Base-by-base conservation (phyloP, 2,888 invertebrate genomes). In the Tetranychus truncatus region DNA sequence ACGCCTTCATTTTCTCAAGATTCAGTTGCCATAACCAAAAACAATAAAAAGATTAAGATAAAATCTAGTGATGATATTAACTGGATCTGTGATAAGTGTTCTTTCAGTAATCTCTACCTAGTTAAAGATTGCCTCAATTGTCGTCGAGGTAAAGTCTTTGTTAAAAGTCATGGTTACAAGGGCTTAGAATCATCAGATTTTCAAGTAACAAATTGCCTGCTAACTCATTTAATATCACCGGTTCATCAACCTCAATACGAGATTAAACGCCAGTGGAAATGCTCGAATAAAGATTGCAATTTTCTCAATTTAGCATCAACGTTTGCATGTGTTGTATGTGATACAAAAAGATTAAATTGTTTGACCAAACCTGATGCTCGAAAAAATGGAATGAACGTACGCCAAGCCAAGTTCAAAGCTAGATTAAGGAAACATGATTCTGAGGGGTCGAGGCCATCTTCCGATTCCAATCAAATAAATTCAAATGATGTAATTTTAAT, bases 351-450 rank as follows among this genome's bases (percentile, higher is more conserved):
- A 24, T 24, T 55, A 55, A 55, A 55, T 55, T 55, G 15, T 55
- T 55, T 55, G 9, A 15, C 55, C 55, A 55, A 55, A 55, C 15
- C 55, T 9, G 55, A 55, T 55, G 6, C 9, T 55, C 55, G 55
- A 15, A 55, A 55, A 55, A 74, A 67, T 21, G 66, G 55, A 1
- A 55, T 55, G 11, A 55, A 55, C 3, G 55, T 55, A 15, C 55
- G 55, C 7, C 55, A 74, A 74, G 74, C 74, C 2, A 74, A 74
- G 69, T 74, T 74, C 71, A 74, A 74, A 55, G 74, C 66, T 69
- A 66, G 74, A 2, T 67, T 67, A 67, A 20, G 21, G 67, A 21
- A 21, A 24, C 67, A 20, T n/a, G 67, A 20, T 6, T 67, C 67
- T 1, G 21, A 20, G 11, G 67, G 24, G 4, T 20, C 67, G 34